Percentiles rank a stretch among this genome's conserved stretches.
These are phyloP conservation scores for Morelia viridis DNA, from an alignment of 2,797 vertebrate genomes.

Conservation along the genomic window DNA sequence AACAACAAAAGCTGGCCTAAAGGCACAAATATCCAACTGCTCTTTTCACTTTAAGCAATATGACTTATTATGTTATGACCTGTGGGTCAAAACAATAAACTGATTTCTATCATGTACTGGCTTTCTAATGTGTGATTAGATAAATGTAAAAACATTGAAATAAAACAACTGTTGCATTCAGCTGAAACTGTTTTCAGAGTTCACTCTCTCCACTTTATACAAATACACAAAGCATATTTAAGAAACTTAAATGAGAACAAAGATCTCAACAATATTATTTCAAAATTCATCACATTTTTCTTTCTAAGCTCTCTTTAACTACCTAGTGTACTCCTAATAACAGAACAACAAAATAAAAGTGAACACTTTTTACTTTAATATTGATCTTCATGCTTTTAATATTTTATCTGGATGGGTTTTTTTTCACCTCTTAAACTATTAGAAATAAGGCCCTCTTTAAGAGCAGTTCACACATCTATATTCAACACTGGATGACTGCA, in stretches of 20 bases:
- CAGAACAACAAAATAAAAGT: background rate
- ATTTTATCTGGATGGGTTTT: background rate
- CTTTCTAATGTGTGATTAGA: background rate
- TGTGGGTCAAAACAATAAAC: background rate
- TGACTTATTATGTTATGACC: background rate
- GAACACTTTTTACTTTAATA: background rate
- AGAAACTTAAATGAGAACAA: background rate
- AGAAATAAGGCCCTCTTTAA: background rate
- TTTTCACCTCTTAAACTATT: background rate
- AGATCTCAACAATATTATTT: conserved; percentile 1
- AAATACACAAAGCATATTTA: background rate
- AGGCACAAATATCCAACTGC: background rate
- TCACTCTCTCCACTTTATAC: background rate
- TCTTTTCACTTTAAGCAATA: background rate
- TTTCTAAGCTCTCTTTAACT: background rate
- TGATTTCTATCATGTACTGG: background rate
- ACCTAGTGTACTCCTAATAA: background rate
- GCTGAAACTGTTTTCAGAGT: background rate
- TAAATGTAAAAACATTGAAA: background rate
- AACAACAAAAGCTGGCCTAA: background rate
- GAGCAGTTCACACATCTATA: background rate
- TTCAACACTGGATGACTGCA: background rate
- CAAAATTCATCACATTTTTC: background rate
- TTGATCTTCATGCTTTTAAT: background rate
- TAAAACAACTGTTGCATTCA: background rate